These are phyloP conservation scores for Drosophila kuntzei DNA, from an alignment of 2,888 invertebrate genomes.

Conservation along the genomic window DNA sequence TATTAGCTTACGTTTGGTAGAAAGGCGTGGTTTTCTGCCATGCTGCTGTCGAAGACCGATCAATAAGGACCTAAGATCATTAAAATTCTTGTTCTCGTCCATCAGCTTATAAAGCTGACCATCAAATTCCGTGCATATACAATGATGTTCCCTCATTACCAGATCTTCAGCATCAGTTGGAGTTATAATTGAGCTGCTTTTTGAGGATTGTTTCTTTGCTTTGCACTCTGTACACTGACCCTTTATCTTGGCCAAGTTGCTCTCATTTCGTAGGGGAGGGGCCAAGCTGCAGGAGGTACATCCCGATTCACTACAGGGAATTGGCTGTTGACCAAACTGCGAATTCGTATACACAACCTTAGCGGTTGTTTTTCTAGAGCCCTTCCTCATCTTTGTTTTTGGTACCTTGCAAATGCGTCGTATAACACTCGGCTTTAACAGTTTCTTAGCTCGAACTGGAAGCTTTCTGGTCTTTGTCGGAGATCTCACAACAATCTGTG, in stretches of 20 bases:
- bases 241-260: not conserved
- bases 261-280: not conserved
- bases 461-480: not conserved
- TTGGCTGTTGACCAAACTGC: not conserved
- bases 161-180: not conserved
- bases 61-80: not conserved
- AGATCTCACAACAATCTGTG: too few relatives aligned
- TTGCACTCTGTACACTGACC: not conserved
- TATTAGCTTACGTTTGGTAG: not conserved
- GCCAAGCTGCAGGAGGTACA: not conserved
- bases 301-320: not conserved
- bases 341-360: conserved; percentile 34
- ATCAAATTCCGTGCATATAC: conserved; percentile 33
- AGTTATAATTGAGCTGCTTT: not conserved
- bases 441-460: not conserved
- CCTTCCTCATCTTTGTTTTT: fast-evolving
- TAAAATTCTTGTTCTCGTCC: conserved; percentile 4
- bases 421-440: conserved; percentile 13
- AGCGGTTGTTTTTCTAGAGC: not conserved
- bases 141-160: not conserved
- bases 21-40: not conserved
- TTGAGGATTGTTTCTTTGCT: not conserved
- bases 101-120: conserved; percentile 15
- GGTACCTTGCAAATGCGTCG: conserved; percentile 14
- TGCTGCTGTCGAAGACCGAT: not conserved